Evolutionary conservation across 2,888 invertebrate species (phyloP).

Genomic region (Theodoxus fluviatilis): DNA sequence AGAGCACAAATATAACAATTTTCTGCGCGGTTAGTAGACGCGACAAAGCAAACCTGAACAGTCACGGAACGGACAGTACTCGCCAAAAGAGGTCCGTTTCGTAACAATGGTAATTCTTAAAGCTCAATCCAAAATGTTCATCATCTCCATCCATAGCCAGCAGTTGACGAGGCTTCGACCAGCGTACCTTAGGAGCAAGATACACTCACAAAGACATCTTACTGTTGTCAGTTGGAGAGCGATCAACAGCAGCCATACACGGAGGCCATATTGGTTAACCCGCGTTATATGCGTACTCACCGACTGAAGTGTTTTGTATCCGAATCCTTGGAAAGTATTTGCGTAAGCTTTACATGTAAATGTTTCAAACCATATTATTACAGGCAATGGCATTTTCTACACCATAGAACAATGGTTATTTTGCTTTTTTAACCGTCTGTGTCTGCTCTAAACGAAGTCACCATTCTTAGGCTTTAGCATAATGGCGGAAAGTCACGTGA

Average conservation of each 20-base stretch:
- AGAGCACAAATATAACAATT: too few species aligned
- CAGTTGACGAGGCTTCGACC: slow-evolving; percentile 50
- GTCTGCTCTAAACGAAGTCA: slow-evolving; percentile 37
- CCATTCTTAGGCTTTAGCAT: slow-evolving; percentile 51
- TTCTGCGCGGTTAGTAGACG: too few species aligned
- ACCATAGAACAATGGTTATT: slow-evolving; percentile 25
- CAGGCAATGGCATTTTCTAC: slow-evolving; percentile 52
- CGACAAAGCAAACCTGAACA: too few species aligned
- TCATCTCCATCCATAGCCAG: slow-evolving; percentile 56
- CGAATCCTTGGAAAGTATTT: slow-evolving; percentile 54
- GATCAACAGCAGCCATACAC: slow-evolving; percentile 19
- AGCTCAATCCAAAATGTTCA: slow-evolving; percentile 54
- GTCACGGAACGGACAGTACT: too few species aligned
- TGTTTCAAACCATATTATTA: slow-evolving; percentile 60
- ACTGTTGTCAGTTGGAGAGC: too few species aligned
- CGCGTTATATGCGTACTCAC: slow-evolving; percentile 45
- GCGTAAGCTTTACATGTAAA: slow-evolving; percentile 61
- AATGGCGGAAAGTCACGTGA: slow-evolving; percentile 62
- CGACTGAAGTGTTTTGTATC: slow-evolving; percentile 59
- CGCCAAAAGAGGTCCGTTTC: slow-evolving; percentile 54
- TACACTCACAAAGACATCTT: too few species aligned
- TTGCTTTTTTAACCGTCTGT: slow-evolving; percentile 29
- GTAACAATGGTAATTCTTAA: slow-evolving; percentile 57
- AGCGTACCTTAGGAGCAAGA: too few species aligned
- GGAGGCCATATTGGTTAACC: slow-evolving; percentile 38